Evolutionary conservation across 2,113 vertebrate species (phyloP).

Genomic region (Coturnix japonica): DNA sequence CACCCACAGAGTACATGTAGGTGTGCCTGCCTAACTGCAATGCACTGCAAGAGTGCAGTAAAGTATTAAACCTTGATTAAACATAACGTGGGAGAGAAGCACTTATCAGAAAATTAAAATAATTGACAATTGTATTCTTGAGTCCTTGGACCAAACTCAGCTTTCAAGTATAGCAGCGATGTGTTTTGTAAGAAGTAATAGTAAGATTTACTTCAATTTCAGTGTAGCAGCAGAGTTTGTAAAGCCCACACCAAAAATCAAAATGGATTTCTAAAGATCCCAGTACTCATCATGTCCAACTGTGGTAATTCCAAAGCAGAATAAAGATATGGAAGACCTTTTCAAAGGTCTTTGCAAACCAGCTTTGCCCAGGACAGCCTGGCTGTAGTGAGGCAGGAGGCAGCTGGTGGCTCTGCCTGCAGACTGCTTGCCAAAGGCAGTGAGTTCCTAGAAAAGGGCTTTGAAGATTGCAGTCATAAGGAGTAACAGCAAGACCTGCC

Average conservation of each 20-base stretch:
- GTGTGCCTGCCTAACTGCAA: background rate
- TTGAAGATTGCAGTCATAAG: background rate
- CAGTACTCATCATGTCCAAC: background rate
- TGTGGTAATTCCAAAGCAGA: background rate
- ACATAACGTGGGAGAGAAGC: background rate
- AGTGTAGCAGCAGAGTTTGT: background rate
- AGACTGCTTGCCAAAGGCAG: background rate
- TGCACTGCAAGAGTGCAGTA: background rate
- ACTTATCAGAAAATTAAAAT: background rate
- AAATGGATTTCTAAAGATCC: background rate
- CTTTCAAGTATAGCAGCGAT: background rate
- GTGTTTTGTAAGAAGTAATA: background rate
- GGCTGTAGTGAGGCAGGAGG: background rate
- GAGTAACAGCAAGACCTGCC: fast-evolving
- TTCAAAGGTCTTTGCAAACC: background rate
- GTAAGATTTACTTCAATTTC: background rate
- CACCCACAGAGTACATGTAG: fast-evolving
- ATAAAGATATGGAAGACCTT: background rate
- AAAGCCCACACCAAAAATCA: background rate
- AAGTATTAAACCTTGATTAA: background rate
- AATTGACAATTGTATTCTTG: background rate
- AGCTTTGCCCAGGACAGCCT: background rate
- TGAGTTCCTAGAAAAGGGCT: background rate
- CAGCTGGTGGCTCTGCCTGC: background rate
- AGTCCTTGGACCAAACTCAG: background rate